Percentiles rank a stretch among this genome's conserved stretches.
phyloP scores from a whole-genome alignment of 2,888 invertebrate species.

The Lycophotia porphyrea region DNA sequence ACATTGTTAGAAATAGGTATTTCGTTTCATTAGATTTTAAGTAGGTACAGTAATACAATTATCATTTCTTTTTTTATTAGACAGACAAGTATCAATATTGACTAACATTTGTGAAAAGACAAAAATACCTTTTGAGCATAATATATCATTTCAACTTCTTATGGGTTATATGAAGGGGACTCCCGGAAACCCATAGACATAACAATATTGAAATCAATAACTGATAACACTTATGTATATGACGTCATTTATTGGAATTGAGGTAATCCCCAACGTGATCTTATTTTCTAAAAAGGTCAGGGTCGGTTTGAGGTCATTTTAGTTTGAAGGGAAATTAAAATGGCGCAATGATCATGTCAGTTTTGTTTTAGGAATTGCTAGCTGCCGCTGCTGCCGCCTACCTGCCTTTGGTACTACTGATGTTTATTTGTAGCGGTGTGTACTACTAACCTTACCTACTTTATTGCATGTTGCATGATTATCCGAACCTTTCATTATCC shows the following conservation, averaged over 20 bases:
- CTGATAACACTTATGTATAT: conserved; percentile 9
- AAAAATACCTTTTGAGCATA: background rate
- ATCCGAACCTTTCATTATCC: no score
- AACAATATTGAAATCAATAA: conserved; percentile 18
- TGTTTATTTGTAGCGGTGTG: no score
- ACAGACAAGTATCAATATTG: background rate
- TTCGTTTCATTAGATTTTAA: background rate
- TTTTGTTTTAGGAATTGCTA: no score
- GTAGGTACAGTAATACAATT: background rate
- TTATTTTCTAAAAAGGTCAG: background rate
- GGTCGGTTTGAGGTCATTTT: background rate
- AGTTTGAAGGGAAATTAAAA: background rate
- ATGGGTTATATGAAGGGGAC: conserved; percentile 15
- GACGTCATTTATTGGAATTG: conserved; percentile 4
- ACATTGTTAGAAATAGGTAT: background rate
- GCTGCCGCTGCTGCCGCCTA: no score
- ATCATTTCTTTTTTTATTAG: no score
- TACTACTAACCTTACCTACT: no score
- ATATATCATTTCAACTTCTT: background rate
- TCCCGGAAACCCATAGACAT: conserved; percentile 18
- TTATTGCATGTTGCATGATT: no score
- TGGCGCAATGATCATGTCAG: background rate
- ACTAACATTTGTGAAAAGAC: background rate
- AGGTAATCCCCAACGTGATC: conserved; percentile 23
- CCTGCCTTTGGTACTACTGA: no score